Conservation (phyloP, 53 echinoderm and acorn worm genomes). For the Echinarachnius parma region DNA sequence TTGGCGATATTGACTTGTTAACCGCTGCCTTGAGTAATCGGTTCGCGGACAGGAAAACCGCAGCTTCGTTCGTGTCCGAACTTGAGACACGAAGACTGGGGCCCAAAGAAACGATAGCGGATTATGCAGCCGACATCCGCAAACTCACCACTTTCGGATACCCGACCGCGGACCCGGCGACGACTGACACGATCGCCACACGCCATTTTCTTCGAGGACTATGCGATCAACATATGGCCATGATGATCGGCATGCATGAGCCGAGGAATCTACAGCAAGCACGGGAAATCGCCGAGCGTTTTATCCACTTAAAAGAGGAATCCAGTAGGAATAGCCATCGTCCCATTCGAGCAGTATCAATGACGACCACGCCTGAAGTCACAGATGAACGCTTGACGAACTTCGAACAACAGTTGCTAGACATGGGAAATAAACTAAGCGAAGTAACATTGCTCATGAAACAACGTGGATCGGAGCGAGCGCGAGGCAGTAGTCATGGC, state of each 20-base stretch:
- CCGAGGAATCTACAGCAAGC: conserved; percentile 34
- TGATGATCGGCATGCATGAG: conserved; percentile 43
- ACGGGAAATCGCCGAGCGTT: conserved; percentile 34
- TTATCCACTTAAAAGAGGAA: not conserved
- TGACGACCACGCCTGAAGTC: not conserved
- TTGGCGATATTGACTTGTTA: not conserved
- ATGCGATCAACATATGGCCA: conserved; percentile 32
- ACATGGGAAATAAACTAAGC: too few species aligned
- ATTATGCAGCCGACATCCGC: conserved; percentile 37
- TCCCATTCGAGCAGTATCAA: not conserved
- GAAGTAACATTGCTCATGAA: too few species aligned
- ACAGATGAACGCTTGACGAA: not conserved
- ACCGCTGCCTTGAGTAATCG: not conserved
- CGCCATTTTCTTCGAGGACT: conserved; percentile 34
- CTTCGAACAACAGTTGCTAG: too few species aligned
- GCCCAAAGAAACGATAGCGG: conserved; percentile 1
- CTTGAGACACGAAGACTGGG: not conserved
- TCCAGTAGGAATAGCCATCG: conserved; percentile 13
- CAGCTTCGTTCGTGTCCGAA: conserved; percentile 13
- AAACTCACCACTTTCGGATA: conserved; percentile 27
- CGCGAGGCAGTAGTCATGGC: too few species aligned
- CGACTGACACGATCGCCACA: conserved; percentile 42
- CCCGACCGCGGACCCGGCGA: conserved; percentile 23
- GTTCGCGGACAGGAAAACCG: conserved; percentile 3
- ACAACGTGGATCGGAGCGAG: too few species aligned